Percentiles rank a stretch among this genome's conserved stretches.
Conservation (phyloP, 1,140 invertebrate species). For the Tigriopus japonicus region DNA sequence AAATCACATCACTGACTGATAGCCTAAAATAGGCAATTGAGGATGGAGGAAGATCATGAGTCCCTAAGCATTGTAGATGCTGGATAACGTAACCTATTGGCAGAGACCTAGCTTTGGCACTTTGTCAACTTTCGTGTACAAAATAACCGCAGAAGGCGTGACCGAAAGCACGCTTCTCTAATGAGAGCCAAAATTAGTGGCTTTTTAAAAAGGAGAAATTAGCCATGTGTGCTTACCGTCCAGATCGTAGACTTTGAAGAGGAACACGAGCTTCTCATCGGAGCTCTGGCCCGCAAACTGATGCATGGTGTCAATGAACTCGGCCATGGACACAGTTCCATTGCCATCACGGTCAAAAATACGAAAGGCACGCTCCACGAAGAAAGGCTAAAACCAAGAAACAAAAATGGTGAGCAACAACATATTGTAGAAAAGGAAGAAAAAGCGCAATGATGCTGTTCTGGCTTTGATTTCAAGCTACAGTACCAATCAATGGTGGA, state of each 20-base stretch:
- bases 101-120: neutral
- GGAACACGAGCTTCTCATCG: conserved; percentile 73
- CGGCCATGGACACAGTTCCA: conserved; percentile 66
- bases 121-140: neutral
- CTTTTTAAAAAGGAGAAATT: too few species aligned
- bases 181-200: neutral
- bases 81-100: too few species aligned
- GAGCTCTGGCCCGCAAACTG: conserved; percentile 59
- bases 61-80: too few species aligned
- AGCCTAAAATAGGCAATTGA: too few species aligned
- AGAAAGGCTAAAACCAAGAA: conserved; percentile 54
- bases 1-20: too few species aligned
- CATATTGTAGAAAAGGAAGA: too few species aligned
- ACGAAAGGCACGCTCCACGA: conserved; percentile 78
- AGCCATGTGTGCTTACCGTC: conserved; percentile 54
- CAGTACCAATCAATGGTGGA: too few species aligned
- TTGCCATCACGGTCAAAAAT: conserved; percentile 82
- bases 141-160: neutral
- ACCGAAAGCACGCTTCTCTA: neutral
- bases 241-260: conserved; percentile 81
- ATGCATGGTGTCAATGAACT: conserved; percentile 75
- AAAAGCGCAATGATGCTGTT: too few species aligned
- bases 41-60: too few species aligned
- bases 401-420: too few species aligned
- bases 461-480: too few species aligned